Conservation (phyloP, 1,140 invertebrate species). For the Leptinotarsa texana region DNA sequence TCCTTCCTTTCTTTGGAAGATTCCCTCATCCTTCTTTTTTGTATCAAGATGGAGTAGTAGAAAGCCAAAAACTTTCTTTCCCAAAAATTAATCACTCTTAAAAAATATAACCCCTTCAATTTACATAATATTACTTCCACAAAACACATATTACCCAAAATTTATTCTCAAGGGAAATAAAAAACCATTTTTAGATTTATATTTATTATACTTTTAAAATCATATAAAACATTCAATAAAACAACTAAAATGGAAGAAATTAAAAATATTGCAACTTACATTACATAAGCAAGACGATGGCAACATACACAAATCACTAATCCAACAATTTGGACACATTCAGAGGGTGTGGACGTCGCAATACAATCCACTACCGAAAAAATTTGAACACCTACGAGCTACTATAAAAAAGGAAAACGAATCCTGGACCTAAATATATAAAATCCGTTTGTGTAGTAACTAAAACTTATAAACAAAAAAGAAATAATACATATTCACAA, state of each 20-base stretch:
- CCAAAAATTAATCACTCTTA: no score
- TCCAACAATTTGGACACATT: conserved; percentile 17
- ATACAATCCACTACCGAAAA: neutral
- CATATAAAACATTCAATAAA: conserved; percentile 24
- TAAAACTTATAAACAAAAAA: conserved; percentile 11
- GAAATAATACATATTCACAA: conserved; percentile 18
- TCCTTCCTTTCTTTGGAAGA: no score
- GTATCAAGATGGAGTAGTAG: no score
- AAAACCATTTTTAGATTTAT: conserved; percentile 10
- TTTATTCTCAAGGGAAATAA: neutral
- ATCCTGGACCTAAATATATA: conserved; percentile 13
- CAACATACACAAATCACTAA: conserved; percentile 25
- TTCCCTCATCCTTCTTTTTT: no score
- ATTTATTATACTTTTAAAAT: conserved; percentile 18
- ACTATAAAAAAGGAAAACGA: conserved; percentile 11
- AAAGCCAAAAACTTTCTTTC: no score
- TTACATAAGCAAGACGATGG: conserved; percentile 21
- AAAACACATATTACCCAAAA: no score
- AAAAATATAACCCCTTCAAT: no score
- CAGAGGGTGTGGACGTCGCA: neutral
- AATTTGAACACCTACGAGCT: neutral
- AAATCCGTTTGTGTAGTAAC: conserved; percentile 16
- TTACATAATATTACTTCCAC: no score
- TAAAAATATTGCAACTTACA: conserved; percentile 25
- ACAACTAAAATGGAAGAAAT: conserved; percentile 12